These are phyloP conservation scores for Nannoperca obscura DNA, from an alignment of 2,797 vertebrate species.

Conservation along the genomic window DNA sequence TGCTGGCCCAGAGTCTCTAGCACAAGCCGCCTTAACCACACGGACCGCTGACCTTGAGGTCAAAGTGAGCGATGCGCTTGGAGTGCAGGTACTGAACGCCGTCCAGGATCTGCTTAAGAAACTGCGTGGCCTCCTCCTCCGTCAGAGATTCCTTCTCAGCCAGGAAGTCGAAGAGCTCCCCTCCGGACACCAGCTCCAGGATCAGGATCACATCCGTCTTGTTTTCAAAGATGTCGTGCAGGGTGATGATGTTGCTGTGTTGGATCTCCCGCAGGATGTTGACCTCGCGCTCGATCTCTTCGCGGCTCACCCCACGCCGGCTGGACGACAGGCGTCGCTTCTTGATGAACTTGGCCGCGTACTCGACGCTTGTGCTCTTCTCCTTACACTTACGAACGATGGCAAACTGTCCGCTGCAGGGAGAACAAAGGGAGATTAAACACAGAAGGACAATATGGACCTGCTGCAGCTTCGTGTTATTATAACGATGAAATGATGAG, in stretches of 20 bases:
- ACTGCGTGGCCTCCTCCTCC: conserved; percentile 98
- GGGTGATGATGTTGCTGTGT: conserved; percentile 98
- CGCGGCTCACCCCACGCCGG: conserved; percentile 95
- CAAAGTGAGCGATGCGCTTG: conserved; percentile 97
- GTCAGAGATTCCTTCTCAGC: conserved; percentile 98
- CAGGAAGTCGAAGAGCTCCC: conserved; percentile 98
- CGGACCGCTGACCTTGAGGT: conserved; percentile 92
- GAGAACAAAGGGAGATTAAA: not conserved
- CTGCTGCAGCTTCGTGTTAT: not conserved
- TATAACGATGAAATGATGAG: not conserved
- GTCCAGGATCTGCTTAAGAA: conserved; percentile 98
- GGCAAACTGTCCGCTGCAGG: conserved; percentile 93
- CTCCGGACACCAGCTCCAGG: conserved; percentile 96
- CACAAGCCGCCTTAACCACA: not conserved
- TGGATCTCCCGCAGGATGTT: conserved; percentile 97
- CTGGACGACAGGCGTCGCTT: conserved; percentile 96
- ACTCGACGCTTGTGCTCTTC: conserved; percentile 88
- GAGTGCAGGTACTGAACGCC: conserved; percentile 97
- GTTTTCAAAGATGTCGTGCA: conserved; percentile 99
- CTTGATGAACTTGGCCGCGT: conserved; percentile 98
- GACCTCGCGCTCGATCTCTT: conserved; percentile 98
- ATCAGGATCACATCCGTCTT: conserved; percentile 98
- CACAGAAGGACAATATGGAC: not conserved
- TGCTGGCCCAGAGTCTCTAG: not conserved
- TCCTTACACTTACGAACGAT: conserved; percentile 96